phyloP scores from a whole-genome alignment of 2,888 invertebrate species.

The Amblyjoppa proteus region DNA sequence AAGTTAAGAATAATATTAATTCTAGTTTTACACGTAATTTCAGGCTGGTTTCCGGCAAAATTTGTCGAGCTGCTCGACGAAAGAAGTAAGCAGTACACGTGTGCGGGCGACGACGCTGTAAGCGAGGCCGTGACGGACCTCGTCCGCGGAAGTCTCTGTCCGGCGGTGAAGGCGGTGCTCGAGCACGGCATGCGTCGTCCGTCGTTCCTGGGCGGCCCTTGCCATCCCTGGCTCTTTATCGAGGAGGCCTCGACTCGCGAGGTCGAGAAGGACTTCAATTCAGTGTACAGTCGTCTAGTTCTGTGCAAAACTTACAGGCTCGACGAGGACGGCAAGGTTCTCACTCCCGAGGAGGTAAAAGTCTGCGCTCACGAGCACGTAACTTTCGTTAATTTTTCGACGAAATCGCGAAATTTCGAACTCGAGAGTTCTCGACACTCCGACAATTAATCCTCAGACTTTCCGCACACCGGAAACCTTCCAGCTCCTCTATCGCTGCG shows the following conservation, averaged over 20 bases:
- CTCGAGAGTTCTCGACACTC: constrained; percentile 22
- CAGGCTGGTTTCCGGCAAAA: constrained; percentile 98
- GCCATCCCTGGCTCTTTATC: constrained; percentile 99
- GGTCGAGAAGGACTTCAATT: constrained; percentile 99
- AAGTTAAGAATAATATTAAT: not conserved
- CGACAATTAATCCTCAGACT: constrained; percentile 51
- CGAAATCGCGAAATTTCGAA: not conserved
- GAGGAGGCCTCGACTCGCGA: constrained; percentile 98
- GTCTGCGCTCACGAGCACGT: no score
- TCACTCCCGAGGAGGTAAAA: constrained; percentile 97
- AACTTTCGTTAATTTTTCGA: not conserved
- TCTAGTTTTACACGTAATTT: constrained; percentile 16
- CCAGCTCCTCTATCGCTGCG: constrained; percentile 94
- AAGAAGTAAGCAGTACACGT: constrained; percentile 95
- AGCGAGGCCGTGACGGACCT: constrained; percentile 98
- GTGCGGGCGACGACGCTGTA: constrained; percentile 98
- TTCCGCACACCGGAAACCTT: constrained; percentile 72
- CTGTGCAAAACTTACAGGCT: constrained; percentile 98
- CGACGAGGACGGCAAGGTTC: constrained; percentile 99
- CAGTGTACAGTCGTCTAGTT: constrained; percentile 98
- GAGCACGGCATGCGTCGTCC: constrained; percentile 98
- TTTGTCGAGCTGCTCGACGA: constrained; percentile 98
- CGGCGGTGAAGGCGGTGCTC: constrained; percentile 96
- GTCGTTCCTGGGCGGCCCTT: constrained; percentile 94
- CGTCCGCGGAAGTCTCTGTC: constrained; percentile 96